Evolutionary conservation across 2,888 invertebrate species (phyloP).

Genomic region (Orchesellides sinensis): DNA sequence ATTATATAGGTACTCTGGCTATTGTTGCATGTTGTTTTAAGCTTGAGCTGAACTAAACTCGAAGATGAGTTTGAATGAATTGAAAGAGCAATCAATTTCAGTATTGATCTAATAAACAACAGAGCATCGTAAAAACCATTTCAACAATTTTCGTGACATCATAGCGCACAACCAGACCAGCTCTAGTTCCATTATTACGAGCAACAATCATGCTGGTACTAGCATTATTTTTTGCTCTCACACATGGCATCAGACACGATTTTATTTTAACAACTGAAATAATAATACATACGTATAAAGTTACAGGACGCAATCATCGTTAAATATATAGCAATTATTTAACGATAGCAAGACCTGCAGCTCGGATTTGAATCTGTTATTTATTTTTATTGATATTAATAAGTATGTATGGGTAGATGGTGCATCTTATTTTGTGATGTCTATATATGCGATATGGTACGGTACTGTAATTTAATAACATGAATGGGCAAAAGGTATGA

Average conservation of each 20-base stretch:
- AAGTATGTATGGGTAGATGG: conserved; percentile 22
- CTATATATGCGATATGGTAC: too few relatives aligned
- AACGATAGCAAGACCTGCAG: not conserved
- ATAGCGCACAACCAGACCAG: too few relatives aligned
- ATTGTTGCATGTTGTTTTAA: conserved; percentile 8
- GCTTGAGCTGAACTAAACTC: not conserved
- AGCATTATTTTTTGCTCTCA: not conserved
- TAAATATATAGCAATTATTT: not conserved
- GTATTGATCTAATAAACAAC: conserved; percentile 4
- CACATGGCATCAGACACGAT: not conserved
- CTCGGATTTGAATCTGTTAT: conserved; percentile 41
- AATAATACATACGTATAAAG: not conserved
- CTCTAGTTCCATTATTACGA: too few relatives aligned
- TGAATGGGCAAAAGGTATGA: conserved; percentile 58
- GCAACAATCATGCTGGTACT: not conserved
- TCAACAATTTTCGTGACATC: not conserved
- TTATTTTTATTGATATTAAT: too few relatives aligned
- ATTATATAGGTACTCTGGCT: not conserved
- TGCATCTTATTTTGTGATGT: conserved; percentile 29
- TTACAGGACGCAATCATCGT: not conserved
- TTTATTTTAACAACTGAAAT: not conserved
- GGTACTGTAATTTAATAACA: conserved; percentile 51
- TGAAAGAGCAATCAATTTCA: not conserved
- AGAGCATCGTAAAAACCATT: not conserved
- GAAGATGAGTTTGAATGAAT: not conserved